Conservation (phyloP, 2,797 vertebrate species). For the Morus bassanus region DNA sequence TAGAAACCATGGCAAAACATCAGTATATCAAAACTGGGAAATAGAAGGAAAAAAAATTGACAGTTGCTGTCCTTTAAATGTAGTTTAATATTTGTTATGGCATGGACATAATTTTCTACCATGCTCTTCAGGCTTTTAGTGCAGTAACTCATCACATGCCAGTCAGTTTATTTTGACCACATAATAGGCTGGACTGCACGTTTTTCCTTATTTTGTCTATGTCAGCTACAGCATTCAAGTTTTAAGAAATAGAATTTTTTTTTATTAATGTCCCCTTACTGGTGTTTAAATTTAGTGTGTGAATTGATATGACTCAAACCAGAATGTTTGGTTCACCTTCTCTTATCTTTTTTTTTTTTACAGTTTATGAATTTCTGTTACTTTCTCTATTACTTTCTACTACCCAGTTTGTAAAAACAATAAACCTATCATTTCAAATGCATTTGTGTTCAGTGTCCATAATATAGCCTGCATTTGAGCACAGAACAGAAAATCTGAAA, state of each 20-base stretch:
- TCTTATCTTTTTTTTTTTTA: not conserved
- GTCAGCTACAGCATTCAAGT: not conserved
- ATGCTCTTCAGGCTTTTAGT: not conserved
- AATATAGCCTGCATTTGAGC: not conserved
- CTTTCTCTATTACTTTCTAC: not conserved
- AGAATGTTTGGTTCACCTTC: not conserved
- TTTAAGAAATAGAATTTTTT: not conserved
- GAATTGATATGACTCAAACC: not conserved
- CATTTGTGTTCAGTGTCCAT: not conserved
- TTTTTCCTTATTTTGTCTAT: not conserved
- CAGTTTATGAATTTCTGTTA: not conserved
- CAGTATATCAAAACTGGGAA: not conserved
- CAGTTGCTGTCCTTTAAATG: not conserved
- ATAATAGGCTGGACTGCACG: not conserved
- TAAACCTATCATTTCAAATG: not conserved
- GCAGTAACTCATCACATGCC: not conserved
- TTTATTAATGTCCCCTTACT: not conserved
- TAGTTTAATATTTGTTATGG: not conserved
- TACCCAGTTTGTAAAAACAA: not conserved
- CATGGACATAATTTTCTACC: not conserved
- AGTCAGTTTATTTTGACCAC: not conserved
- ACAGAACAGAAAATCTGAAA: not conserved
- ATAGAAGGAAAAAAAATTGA: not conserved
- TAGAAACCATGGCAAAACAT: not conserved
- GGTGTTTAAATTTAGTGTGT: not conserved